Evolutionary conservation across 2,113 vertebrate genomes (phyloP), one percentile per base, ranked within the genome.

Genomic region (Gallinago undulata): DNA sequence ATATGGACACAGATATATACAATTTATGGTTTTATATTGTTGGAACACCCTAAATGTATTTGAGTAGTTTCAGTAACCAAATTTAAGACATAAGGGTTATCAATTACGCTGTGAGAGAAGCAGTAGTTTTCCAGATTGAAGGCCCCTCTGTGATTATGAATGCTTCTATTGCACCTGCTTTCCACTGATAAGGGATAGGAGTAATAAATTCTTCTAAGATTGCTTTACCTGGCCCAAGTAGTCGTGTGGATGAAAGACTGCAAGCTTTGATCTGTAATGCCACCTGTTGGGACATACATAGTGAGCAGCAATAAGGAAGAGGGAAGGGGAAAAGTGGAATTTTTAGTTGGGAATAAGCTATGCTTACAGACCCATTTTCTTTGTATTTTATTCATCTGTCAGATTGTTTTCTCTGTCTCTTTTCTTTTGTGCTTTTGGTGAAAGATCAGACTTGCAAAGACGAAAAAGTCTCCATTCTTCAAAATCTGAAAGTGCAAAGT

Each of bases 151-250:
- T 84, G 76, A 37, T 63, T 66, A 77, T 25, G 80, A 78, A 86
- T 90, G 78, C 68, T 93, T 62, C 50, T 77, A 53, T 76, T n/a
- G 48, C 67, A 70, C 55, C 91, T 95, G 87, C 78, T 89, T 92
- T 79, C 33, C 47, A 25, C 59, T 69, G 85, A 91, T 95, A 94
- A 96, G 69, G 79, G 31, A 7, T 16, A 53, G 41, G 59, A 89
- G 69, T 50, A 93, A 95, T 92, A 92, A 70, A 96, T 93, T 83
- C 64, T 45, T 62, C 39, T 18, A 47, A 92, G 80, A 59, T 30
- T 77, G 74, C 41, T 81, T 87, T 93, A 83, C 21, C 35, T 84
- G 45, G 39, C 19, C 68, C 69, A 55, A 75, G 51, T 63, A 79
- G 27, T 47, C 0, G 3, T 25, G 74, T 3, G 17, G 41, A 57